These are phyloP conservation scores for Ips nitidus DNA, from an alignment of 1,140 invertebrate species.

Conservation along the genomic window DNA sequence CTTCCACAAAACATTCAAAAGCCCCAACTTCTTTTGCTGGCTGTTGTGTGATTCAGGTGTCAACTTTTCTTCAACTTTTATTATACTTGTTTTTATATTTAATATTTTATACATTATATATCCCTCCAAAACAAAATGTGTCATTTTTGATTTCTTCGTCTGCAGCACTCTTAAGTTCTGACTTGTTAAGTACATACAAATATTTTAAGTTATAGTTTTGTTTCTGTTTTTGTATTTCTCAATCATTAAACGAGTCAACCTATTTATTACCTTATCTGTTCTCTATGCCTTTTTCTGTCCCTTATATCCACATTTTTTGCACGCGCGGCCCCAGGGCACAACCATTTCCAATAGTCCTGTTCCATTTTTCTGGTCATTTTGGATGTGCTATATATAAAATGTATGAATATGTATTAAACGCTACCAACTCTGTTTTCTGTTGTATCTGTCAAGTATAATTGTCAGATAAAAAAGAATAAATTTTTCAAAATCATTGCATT, in stretches of 20 bases:
- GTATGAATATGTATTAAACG: slow-evolving; percentile 56
- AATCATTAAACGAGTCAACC: slow-evolving; percentile 42
- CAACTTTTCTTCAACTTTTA: slow-evolving; percentile 39
- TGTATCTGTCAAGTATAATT: slow-evolving; percentile 52
- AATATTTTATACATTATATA: slow-evolving; percentile 40
- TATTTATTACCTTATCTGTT: slow-evolving; percentile 41
- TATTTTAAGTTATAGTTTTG: slow-evolving; percentile 52
- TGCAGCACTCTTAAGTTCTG: slow-evolving; percentile 49
- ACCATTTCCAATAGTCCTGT: slow-evolving; percentile 45
- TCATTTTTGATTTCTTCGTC: slow-evolving; percentile 46
- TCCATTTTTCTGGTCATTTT: slow-evolving; percentile 48
- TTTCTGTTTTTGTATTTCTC: slow-evolving; percentile 42
- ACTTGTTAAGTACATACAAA: slow-evolving; percentile 52
- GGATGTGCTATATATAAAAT: slow-evolving; percentile 56
- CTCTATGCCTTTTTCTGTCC: slow-evolving; percentile 20
- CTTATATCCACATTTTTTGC: slow-evolving; percentile 41
- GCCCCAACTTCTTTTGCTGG: slow-evolving; percentile 37
- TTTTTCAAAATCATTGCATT: slow-evolving; percentile 48
- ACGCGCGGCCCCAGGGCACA: slow-evolving; percentile 45
- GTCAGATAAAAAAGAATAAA: slow-evolving; percentile 51
- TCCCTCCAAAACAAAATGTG: slow-evolving; percentile 37
- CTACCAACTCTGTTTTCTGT: slow-evolving; percentile 55
- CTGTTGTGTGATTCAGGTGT: slow-evolving; percentile 51
- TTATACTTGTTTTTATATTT: slow-evolving; percentile 42
- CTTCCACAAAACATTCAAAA: slow-evolving; percentile 40